A percentile compares a stretch with the other conserved stretches of the same genome.
phyloP scores from a whole-genome alignment of 2,888 invertebrate genomes.

The Lycocerus yunnanus region DNA sequence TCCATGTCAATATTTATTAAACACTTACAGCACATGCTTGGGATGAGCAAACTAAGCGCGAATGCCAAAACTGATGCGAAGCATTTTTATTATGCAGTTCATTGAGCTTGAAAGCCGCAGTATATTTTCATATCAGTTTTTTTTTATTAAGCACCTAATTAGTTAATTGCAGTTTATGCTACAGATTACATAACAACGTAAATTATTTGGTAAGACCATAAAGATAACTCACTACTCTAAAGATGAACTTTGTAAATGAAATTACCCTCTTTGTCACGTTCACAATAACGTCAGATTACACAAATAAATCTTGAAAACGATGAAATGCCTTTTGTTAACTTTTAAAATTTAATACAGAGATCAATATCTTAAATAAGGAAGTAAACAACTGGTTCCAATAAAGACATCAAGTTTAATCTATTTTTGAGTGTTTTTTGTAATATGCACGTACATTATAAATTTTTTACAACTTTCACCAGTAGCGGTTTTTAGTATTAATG shows the following conservation, averaged over 20 bases:
- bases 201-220: neutral
- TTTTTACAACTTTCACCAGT: neutral
- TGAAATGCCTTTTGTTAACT: neutral
- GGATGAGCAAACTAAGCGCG: neutral
- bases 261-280: neutral
- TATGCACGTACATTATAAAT: neutral
- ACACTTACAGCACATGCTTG: neutral
- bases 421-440: neutral
- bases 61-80: neutral
- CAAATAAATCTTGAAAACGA: neutral
- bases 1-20: neutral
- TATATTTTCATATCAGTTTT: neutral
- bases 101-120: neutral
- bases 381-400: neutral
- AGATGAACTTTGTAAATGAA: neutral
- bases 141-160: neutral
- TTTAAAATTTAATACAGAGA: neutral
- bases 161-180: neutral
- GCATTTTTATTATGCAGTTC: neutral
- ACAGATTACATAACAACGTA: neutral
- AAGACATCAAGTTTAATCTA: neutral
- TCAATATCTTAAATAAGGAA: neutral
- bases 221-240: neutral
- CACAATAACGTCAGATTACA: neutral
- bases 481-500: neutral